phyloP scores from a whole-genome alignment of 2,797 vertebrate species.

The Lates japonicus region DNA sequence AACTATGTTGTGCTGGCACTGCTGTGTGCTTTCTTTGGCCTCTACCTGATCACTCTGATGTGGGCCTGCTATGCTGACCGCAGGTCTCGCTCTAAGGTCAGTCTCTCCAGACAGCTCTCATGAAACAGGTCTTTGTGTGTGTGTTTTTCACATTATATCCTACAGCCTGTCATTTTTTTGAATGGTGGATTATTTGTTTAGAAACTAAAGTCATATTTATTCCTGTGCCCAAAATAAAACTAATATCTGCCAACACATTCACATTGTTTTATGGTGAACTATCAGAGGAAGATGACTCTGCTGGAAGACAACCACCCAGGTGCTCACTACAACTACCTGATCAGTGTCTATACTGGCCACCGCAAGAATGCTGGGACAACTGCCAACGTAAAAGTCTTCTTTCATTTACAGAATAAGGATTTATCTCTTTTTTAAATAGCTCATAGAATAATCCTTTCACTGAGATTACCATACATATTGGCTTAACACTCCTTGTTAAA shows the following conservation, averaged over 20 bases:
- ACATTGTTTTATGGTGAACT: slow-evolving; percentile 32
- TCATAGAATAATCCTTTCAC: neutral
- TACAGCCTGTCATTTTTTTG: neutral
- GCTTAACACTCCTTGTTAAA: neutral
- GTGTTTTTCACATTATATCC: neutral
- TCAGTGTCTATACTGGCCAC: slow-evolving; percentile 88
- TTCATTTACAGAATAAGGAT: neutral
- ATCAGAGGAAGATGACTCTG: slow-evolving; percentile 88
- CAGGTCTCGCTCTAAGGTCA: slow-evolving; percentile 85
- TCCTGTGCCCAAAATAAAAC: neutral
- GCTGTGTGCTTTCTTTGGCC: slow-evolving; percentile 85
- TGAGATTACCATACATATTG: neutral
- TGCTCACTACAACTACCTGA: slow-evolving; percentile 86
- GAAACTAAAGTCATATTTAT: slow-evolving; percentile 1
- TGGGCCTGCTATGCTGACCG: slow-evolving; percentile 89
- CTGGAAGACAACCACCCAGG: slow-evolving; percentile 88
- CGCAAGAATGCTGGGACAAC: slow-evolving; percentile 87
- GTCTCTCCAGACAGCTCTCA: neutral
- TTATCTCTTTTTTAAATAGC: neutral
- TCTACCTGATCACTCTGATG: slow-evolving; percentile 82
- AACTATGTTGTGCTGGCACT: slow-evolving; percentile 89
- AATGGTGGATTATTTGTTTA: neutral
- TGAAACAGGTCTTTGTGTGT: neutral
- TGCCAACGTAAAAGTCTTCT: slow-evolving; percentile 81
- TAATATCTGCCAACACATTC: slow-evolving; percentile 3